Percentiles rank a stretch among this genome's conserved stretches.
These are phyloP conservation scores for Axinella damicornis DNA, from an alignment of 37 sponge, comb jelly and placozoan genomes.

Conservation along the genomic window DNA sequence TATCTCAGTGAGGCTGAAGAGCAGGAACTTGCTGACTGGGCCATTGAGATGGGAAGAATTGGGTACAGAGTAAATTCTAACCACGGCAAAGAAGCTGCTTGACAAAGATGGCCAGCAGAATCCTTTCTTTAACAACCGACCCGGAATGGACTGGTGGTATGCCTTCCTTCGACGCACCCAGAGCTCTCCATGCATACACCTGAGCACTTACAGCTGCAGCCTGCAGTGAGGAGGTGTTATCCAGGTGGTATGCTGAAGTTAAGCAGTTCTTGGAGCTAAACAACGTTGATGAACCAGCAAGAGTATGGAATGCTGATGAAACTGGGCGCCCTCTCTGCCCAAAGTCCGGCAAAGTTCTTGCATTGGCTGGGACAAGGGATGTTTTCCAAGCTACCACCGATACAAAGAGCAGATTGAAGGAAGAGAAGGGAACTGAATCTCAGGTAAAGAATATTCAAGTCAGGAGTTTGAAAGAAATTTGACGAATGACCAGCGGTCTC, in stretches of 20 bases:
- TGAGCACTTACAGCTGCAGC: constrained; percentile 1
- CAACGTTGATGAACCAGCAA: constrained; percentile 7
- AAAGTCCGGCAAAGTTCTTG: constrained; percentile 28
- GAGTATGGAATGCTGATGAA: constrained; percentile 56
- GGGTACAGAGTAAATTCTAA: constrained; percentile 31
- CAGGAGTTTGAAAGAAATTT: too few species aligned
- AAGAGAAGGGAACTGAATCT: too few species aligned
- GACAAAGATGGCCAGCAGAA: constrained; percentile 37
- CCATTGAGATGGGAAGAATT: constrained; percentile 44
- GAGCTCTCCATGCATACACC: constrained; percentile 3
- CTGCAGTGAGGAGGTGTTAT: constrained; percentile 16
- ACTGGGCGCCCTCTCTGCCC: constrained; percentile 44
- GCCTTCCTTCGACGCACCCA: constrained; percentile 40
- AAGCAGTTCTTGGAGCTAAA: constrained; percentile 17
- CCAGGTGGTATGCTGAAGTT: constrained; percentile 21
- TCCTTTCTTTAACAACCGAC: constrained; percentile 29
- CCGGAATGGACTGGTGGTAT: constrained; percentile 58
- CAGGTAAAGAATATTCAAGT: too few species aligned
- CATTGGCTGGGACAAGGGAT: background rate
- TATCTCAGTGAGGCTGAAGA: constrained; percentile 31
- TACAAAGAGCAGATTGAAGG: constrained; percentile 36
- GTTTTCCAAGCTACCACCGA: constrained; percentile 4
- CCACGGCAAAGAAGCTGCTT: constrained; percentile 27
- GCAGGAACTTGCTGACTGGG: constrained; percentile 29
- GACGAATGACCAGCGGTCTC: too few species aligned